Evolutionary conservation across 2,113 vertebrate genomes (phyloP).

Genomic region (Mixornis gularis): DNA sequence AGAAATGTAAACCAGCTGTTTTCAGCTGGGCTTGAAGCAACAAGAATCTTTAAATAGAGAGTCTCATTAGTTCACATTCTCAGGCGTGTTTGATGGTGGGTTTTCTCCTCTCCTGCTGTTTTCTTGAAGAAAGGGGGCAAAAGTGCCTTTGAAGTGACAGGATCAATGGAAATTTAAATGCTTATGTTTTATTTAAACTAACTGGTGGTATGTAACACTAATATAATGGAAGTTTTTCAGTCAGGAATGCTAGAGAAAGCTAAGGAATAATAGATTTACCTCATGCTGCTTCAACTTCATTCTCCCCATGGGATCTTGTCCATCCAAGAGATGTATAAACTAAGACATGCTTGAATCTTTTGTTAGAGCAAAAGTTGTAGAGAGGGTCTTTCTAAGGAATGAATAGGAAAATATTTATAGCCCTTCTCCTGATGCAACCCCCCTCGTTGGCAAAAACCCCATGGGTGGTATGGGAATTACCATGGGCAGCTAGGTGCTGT

Average conservation of each 20-base stretch:
- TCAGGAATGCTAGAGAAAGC: conserved; percentile 9
- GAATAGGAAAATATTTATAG: background rate
- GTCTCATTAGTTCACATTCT: conserved; percentile 13
- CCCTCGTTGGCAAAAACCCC: background rate
- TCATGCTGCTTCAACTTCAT: conserved; percentile 27
- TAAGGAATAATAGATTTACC: conserved; percentile 40
- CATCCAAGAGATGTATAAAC: conserved; percentile 11
- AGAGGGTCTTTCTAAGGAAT: background rate
- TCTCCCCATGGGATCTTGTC: background rate
- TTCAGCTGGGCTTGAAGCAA: background rate
- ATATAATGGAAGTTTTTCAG: conserved; percentile 37
- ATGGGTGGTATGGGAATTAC: background rate
- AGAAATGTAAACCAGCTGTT: background rate
- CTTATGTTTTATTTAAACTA: conserved; percentile 38
- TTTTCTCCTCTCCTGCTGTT: conserved; percentile 39
- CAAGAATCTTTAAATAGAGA: background rate
- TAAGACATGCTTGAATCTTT: conserved; percentile 25
- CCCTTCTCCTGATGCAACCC: background rate
- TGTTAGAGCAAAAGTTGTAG: background rate
- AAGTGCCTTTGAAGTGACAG: conserved; percentile 45
- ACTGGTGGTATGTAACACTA: conserved; percentile 26
- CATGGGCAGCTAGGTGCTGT: background rate
- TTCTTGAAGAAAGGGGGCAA: background rate
- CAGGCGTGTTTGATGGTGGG: background rate
- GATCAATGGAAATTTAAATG: conserved; percentile 38